Percentiles rank a stretch among this genome's conserved stretches.
Conservation (phyloP, 2,113 vertebrate genomes). For the Coregonus clupeaformis region DNA sequence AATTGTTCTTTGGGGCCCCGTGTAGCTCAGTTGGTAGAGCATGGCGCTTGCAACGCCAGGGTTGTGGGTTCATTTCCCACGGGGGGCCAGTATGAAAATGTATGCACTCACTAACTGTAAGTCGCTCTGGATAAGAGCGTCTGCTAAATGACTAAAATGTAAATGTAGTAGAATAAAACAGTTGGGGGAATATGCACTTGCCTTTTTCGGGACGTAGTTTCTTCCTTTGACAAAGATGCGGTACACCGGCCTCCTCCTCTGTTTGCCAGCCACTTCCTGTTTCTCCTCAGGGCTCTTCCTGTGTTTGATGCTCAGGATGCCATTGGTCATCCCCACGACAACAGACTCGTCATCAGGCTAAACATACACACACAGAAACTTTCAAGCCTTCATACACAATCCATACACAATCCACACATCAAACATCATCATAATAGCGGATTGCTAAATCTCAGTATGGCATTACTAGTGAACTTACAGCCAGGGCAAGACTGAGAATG, state of each 20-base stretch:
- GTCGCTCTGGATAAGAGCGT: too few species aligned
- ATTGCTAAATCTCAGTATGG: background rate
- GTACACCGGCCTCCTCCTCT: slow-evolving; percentile 77
- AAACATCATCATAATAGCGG: background rate
- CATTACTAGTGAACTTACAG: slow-evolving; percentile 77
- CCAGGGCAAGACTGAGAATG: slow-evolving; percentile 89
- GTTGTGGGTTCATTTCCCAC: too few species aligned
- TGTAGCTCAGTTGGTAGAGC: too few species aligned
- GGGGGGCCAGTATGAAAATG: too few species aligned
- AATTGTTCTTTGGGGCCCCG: too few species aligned
- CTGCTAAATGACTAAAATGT: too few species aligned
- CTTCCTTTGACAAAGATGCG: slow-evolving; percentile 88
- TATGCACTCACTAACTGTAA: too few species aligned
- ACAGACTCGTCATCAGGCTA: slow-evolving; percentile 90
- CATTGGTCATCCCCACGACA: slow-evolving; percentile 94
- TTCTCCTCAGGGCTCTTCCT: slow-evolving; percentile 80
- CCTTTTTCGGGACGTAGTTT: slow-evolving; percentile 87
- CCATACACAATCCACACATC: background rate
- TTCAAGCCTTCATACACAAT: background rate
- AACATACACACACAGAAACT: slow-evolving; percentile 19
- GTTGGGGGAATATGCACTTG: slow-evolving; percentile 22
- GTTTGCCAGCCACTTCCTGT: slow-evolving; percentile 58
- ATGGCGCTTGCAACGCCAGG: too few species aligned
- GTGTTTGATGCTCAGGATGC: slow-evolving; percentile 89
- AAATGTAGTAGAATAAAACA: too few species aligned